Evolutionary conservation across 2,113 vertebrate genomes (phyloP), one percentile per base, ranked within the genome.

Genomic region (Onychostruthus taczanowskii): DNA sequence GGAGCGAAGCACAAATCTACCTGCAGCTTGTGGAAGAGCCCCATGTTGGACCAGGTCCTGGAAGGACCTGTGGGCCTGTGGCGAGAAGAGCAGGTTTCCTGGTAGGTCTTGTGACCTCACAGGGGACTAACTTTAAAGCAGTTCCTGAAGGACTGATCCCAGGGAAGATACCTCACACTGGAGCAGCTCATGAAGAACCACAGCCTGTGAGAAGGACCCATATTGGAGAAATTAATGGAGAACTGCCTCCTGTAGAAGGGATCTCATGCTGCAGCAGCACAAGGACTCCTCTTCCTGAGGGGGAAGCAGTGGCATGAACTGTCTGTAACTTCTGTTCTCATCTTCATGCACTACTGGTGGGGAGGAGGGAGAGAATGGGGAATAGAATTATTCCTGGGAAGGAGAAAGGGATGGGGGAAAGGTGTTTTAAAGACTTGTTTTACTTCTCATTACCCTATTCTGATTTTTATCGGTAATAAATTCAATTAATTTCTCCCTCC

Each of bases 261-360:
- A 75, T 19, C 24, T 39, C 39, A 41, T 46, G 46, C n/a, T 68
- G 70, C 24, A n/a, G 28, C 53, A 75, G 62, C 16, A 9, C 39
- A 47, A 82, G 39, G n/a, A 68, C 39, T 52, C 27, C 27, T 47
- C 56, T 55, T 63, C 26, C 43, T 53, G 53, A 75, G 53, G 13
- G n/a, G 53, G 5, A 61, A 41, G 52, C n/a, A 46, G 39, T 11
- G 11, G 28, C 78, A 46, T 21, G 53, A 61, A 53, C 53, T 39
- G 46, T 68, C 16, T 0, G 0, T n/a, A 18, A 46, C n/a, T 20
- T 61, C 62, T 2, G 0, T 53, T 68, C 62, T 74, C 24, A 35
- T 61, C n/a, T 75, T 59, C 39, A 28, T 52, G n/a, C 30, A 15
- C n/a, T 75, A 26, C 39, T 68, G 46, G 30, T 26, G 55, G 53